Base-by-base conservation (phyloP, 2,888 invertebrate species). In the Ormyrus nitidulus region DNA sequence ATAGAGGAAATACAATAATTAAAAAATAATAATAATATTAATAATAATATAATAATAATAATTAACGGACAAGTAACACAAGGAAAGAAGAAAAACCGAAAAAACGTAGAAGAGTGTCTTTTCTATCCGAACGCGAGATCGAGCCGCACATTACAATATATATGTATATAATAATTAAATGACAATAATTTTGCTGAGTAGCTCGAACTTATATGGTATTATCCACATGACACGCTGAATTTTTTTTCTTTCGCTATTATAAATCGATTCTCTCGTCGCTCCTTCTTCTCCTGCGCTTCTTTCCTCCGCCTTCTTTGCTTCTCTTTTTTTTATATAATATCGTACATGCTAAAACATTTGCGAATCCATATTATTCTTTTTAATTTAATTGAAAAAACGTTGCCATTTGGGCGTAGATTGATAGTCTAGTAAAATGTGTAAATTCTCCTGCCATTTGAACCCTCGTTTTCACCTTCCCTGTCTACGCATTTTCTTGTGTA, bases 261-360 rank as follows among this genome's bases (percentile, higher is more conserved):
- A 68, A 73, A 72, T 77, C 61, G 34, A 80, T 82, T 75, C 71
- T 75, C 76, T 81, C 66, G 58, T 77, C 77, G 53, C 68, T 80
- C 44, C 75, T 73, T 65, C 68, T 88, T 88, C 88, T 86, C 87
- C 88, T 86, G 86, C 87, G 51, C 56, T 64, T 69, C 59, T 69
- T 53, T 69, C 46, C 54, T 65, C 34, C 56, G n/a, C 34, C 69
- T 44, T 54, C 9, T 73, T 70, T 46, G 53, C 48, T 62, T 44
- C 70, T 65, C 13, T 73, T 5, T 73, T 11, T 72, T 65, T 8
- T 65, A 84, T 88, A 88, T 88, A 88, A 87, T 88, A 87, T 87
- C 86, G 85, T 89, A 88, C 86, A 87, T 86, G 85, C 87, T 88
- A 88, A 87, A 89, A 77, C 87, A 89, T 87, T 81, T 88, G 86